Conservation (phyloP, 2,113 vertebrate species). For the Hassar affinis region DNA sequence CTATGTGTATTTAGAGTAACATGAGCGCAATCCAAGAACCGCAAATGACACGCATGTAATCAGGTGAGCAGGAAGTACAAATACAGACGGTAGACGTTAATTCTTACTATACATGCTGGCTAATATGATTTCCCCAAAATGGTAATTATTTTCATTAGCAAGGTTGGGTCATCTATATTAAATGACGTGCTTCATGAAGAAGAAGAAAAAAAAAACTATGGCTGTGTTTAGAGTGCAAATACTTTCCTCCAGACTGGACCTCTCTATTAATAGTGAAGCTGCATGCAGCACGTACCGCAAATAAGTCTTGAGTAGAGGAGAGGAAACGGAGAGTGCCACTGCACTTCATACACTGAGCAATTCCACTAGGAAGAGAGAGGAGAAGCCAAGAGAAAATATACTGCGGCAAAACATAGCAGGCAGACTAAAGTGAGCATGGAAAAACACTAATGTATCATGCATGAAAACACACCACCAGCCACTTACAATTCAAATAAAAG, state of each 20-base stretch:
- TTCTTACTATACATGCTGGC: slow-evolving; percentile 56
- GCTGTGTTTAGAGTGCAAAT: slow-evolving; percentile 63
- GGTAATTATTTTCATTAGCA: slow-evolving; percentile 62
- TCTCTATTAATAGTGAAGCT: slow-evolving; percentile 68
- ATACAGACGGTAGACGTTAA: slow-evolving; percentile 44
- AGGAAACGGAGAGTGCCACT: slow-evolving; percentile 73
- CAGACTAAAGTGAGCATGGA: slow-evolving; percentile 64
- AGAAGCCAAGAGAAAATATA: slow-evolving; percentile 60
- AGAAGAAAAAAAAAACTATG: slow-evolving; percentile 56
- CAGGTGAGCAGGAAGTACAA: slow-evolving; percentile 40
- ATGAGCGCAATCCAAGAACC: slow-evolving; percentile 31
- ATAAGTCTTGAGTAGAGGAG: slow-evolving; percentile 69
- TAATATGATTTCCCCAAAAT: slow-evolving; percentile 61
- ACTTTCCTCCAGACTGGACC: slow-evolving; percentile 68
- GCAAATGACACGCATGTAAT: slow-evolving; percentile 40
- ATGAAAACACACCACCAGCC: slow-evolving; percentile 60
- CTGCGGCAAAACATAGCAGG: slow-evolving; percentile 56
- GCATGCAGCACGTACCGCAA: slow-evolving; percentile 65
- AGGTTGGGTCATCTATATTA: slow-evolving; percentile 63
- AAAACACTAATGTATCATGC: slow-evolving; percentile 69
- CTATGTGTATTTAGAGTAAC: slow-evolving; percentile 34
- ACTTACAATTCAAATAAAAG: slow-evolving; percentile 53
- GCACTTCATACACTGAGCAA: slow-evolving; percentile 68
- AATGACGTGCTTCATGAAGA: slow-evolving; percentile 62
- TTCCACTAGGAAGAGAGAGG: slow-evolving; percentile 63